Evolutionary conservation across 2,113 vertebrate genomes (phyloP), one percentile per base, ranked within the genome.

Genomic region (Cephalopholis sonnerati): DNA sequence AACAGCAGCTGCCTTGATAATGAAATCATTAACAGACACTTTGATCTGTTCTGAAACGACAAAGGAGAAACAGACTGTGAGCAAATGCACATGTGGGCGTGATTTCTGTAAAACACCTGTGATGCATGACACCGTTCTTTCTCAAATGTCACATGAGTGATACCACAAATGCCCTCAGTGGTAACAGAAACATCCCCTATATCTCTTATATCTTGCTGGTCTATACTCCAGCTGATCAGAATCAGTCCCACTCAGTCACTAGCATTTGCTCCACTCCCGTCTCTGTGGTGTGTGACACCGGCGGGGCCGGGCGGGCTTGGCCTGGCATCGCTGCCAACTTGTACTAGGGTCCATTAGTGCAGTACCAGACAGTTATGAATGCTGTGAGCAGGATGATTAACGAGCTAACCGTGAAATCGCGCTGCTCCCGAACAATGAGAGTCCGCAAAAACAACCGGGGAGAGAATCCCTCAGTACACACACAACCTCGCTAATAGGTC

Each of bases 1-100:
- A 76, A 97, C 95, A 79, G 98, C 98, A 74, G 95, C 96, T 79
- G 98, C 98, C 92, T 98, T 99, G 93, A 99, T 98, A 92, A 99
- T 97, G 92, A 99, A 99, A 89, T 99, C 98, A 82, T 99, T 99
- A 91, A 99, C 96, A n/a, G 97, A 99, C 41, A 99, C 97, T 95
- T 97, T 98, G 93, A 99, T 94, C 75, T 98, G 94, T 91, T 96
- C 98, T 99, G 92, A 80, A 94, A 87, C 84, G 36, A 90, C 50
- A 92, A 89, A 89, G 58, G 67, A 73, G n/a, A 72, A 48, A 74
- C 25, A 59, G 29, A 15, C 11, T 73, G 24, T 82, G 36, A 89
- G 71, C 16, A 24, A n/a, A n/a, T 15, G 12, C 7, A 69, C 66
- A 57, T 16, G 20, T 10, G 8, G 1, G 2, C 1, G 39, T 58